Conservation (phyloP, 2,797 vertebrate genomes). For the Oryzias dopingdopingensis region DNA sequence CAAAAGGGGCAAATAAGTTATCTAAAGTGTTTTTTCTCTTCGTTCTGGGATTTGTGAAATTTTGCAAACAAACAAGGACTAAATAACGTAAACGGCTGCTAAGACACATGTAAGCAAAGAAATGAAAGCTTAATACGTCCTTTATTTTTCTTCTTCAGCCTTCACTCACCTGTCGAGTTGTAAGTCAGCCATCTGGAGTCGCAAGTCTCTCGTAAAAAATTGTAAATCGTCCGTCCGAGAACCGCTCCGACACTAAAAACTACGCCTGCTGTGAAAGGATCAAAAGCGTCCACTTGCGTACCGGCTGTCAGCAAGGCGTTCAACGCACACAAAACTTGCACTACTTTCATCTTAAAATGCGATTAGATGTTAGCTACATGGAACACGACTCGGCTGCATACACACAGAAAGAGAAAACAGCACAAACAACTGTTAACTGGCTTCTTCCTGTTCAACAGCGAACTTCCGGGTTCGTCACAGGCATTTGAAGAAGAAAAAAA, state of each 20-base stretch:
- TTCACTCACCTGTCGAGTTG: conserved; percentile 71
- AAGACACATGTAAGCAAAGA: too few relatives aligned
- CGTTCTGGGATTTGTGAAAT: too few relatives aligned
- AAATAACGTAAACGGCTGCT: too few relatives aligned
- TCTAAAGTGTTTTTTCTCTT: too few relatives aligned
- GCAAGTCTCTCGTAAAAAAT: conserved; percentile 69
- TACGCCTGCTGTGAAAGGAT: conserved; percentile 64
- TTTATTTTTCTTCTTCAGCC: too few relatives aligned
- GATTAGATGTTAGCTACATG: background rate
- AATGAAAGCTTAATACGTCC: too few relatives aligned
- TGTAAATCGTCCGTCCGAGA: conserved; percentile 59
- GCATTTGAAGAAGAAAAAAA: conserved; percentile 8
- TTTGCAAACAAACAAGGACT: too few relatives aligned
- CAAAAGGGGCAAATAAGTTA: too few relatives aligned
- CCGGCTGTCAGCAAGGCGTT: conserved; percentile 15
- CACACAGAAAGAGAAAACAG: background rate
- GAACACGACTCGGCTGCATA: conserved; percentile 1
- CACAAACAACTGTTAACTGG: background rate
- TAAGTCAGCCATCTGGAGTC: conserved; percentile 61
- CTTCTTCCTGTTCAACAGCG: conserved; percentile 3
- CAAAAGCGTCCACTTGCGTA: conserved; percentile 56
- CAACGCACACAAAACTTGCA: conserved; percentile 24
- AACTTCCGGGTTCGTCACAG: conserved; percentile 48
- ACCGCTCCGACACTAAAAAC: conserved; percentile 41
- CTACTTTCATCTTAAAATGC: conserved; percentile 54